Evolutionary conservation across 2,113 vertebrate species (phyloP).

Genomic region (Trogon melanurus): DNA sequence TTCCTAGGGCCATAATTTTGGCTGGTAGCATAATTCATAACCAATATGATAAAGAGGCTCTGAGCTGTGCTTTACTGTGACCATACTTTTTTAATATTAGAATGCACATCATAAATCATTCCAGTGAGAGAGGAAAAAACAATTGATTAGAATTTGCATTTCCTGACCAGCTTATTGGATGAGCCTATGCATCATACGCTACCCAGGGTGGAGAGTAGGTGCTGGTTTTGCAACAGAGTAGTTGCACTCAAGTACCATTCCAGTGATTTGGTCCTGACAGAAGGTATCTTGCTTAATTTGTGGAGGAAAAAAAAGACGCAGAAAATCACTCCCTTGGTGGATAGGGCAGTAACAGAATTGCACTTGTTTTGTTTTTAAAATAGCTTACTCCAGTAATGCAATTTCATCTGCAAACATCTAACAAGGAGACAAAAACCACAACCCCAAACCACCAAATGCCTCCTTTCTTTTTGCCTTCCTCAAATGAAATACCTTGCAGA

Average conservation of each 20-base stretch:
- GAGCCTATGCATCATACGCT: not conserved
- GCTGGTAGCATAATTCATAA: not conserved
- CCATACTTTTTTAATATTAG: not conserved
- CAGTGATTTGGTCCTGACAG: not conserved
- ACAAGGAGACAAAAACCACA: fast-evolving
- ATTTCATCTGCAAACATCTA: not conserved
- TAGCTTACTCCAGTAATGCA: not conserved
- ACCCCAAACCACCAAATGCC: not conserved
- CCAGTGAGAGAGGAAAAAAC: not conserved
- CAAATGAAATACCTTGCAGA: not conserved
- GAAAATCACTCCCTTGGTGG: not conserved
- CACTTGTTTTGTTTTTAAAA: not conserved
- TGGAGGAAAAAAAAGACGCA: not conserved
- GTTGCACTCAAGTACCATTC: not conserved
- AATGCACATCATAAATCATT: not conserved
- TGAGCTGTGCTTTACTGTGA: not conserved
- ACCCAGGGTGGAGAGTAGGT: not conserved
- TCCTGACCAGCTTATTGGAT: not conserved
- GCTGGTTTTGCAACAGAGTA: not conserved
- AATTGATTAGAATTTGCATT: not conserved
- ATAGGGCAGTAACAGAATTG: not conserved
- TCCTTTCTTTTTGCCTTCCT: not conserved
- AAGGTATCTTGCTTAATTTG: not conserved
- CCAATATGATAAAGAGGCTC: not conserved
- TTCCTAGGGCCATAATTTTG: not conserved